These are phyloP conservation scores for Labeo calbasu DNA, from an alignment of 2,797 vertebrate species.

Conservation along the genomic window DNA sequence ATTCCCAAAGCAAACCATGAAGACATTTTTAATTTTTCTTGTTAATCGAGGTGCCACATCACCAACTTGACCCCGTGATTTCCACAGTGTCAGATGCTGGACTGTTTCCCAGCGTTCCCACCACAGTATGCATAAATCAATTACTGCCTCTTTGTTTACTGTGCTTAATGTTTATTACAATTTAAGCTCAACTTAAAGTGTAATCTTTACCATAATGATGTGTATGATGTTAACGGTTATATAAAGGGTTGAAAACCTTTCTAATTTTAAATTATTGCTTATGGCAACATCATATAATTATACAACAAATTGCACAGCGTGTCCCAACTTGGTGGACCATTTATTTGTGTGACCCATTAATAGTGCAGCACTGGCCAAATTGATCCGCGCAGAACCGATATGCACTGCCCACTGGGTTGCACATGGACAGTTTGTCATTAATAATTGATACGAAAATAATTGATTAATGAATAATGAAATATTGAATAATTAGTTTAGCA, in stretches of 20 bases:
- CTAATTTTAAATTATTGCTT: not conserved
- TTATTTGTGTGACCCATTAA: constrained; percentile 3
- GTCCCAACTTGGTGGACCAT: not conserved
- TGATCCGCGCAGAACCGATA: not conserved
- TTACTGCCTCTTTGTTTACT: not conserved
- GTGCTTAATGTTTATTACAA: not conserved
- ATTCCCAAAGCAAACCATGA: not conserved
- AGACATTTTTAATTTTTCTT: constrained; percentile 9
- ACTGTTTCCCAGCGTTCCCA: not conserved
- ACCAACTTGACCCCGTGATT: constrained; percentile 9
- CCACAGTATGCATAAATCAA: not conserved
- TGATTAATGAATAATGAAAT: constrained; percentile 37
- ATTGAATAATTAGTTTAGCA: constrained; percentile 9
- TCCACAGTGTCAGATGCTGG: not conserved
- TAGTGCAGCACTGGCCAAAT: constrained; percentile 1
- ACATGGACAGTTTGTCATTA: constrained; percentile 12
- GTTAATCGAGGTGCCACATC: not conserved
- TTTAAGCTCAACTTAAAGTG: not conserved
- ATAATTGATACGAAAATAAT: constrained; percentile 26
- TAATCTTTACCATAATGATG: not conserved
- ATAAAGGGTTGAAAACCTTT: no score
- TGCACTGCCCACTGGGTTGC: constrained; percentile 9
- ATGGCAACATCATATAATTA: not conserved
- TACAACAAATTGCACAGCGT: not conserved
- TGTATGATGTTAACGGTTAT: not conserved